Conservation (phyloP, 2,113 vertebrate species). For the Verasper variegatus region DNA sequence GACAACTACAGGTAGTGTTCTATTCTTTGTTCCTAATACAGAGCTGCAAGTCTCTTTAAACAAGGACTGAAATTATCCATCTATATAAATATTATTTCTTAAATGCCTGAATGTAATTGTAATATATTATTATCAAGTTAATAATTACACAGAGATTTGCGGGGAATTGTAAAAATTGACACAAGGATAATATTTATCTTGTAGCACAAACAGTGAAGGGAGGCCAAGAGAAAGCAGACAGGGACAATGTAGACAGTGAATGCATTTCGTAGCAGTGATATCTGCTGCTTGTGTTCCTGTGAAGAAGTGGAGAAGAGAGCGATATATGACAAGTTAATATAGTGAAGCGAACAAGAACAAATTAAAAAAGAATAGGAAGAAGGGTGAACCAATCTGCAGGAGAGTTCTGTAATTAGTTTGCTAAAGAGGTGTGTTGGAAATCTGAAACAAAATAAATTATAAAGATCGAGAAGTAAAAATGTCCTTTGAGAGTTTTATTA, state of each 20-base stretch:
- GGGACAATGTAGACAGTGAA: not conserved
- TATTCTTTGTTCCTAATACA: not conserved
- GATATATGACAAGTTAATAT: not conserved
- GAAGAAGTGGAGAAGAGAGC: not conserved
- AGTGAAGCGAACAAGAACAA: not conserved
- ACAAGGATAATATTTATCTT: too few species aligned
- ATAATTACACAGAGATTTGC: not conserved
- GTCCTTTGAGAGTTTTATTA: too few species aligned
- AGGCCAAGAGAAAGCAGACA: not conserved
- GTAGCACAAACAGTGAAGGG: not conserved
- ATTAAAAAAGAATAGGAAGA: not conserved
- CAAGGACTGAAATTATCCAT: not conserved
- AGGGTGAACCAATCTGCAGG: not conserved
- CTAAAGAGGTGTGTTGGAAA: too few species aligned
- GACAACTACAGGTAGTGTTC: conserved; percentile 50
- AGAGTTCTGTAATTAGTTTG: not conserved
- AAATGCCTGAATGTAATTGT: conserved; percentile 32
- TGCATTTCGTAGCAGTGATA: not conserved
- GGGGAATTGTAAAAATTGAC: too few species aligned
- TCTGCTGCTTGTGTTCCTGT: too few species aligned
- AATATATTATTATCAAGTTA: not conserved
- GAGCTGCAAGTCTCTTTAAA: not conserved
- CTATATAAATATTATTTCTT: not conserved
- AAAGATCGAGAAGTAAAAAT: too few species aligned
- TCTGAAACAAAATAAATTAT: too few species aligned